A percentile compares a stretch with the other conserved stretches of the same genome.
phyloP scores from a whole-genome alignment of 1,140 invertebrate genomes.

The Drosophila carrolli region DNA sequence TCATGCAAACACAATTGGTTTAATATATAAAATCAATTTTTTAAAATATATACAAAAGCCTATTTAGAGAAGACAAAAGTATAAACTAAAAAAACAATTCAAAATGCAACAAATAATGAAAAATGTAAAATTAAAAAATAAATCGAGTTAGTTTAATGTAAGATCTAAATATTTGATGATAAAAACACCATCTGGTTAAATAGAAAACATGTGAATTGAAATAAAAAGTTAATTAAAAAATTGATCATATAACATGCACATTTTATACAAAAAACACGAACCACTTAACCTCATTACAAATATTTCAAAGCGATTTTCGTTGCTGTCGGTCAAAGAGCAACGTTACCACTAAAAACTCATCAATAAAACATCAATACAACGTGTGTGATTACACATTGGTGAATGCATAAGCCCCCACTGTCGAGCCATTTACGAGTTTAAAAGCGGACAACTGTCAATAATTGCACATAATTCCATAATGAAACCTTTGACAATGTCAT shows the following conservation, averaged over 20 bases:
- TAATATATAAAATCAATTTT: too few relatives aligned
- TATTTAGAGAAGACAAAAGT: too few relatives aligned
- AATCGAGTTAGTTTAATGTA: too few relatives aligned
- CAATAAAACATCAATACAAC: constrained; percentile 9
- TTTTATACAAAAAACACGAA: background rate
- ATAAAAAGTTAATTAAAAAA: background rate
- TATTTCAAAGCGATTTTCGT: background rate
- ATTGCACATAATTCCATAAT: constrained; percentile 30
- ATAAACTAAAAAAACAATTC: too few relatives aligned
- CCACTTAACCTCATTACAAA: background rate
- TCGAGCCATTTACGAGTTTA: constrained; percentile 10
- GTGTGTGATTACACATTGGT: constrained; percentile 23
- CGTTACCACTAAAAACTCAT: constrained; percentile 3
- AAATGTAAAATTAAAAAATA: background rate
- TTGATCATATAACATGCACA: background rate
- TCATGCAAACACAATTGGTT: background rate
- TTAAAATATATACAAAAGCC: too few relatives aligned
- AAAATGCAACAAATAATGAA: background rate
- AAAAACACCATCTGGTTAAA: background rate
- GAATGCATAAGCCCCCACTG: constrained; percentile 13
- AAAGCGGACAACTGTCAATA: constrained; percentile 26
- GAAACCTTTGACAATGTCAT: constrained; percentile 33
- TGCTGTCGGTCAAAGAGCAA: constrained; percentile 2
- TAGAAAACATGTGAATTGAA: background rate
- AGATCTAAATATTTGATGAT: too few relatives aligned